Evolutionary conservation across 1,140 invertebrate genomes (phyloP), one percentile per base, ranked within the genome.

Genomic region (Hermetia illucens): DNA sequence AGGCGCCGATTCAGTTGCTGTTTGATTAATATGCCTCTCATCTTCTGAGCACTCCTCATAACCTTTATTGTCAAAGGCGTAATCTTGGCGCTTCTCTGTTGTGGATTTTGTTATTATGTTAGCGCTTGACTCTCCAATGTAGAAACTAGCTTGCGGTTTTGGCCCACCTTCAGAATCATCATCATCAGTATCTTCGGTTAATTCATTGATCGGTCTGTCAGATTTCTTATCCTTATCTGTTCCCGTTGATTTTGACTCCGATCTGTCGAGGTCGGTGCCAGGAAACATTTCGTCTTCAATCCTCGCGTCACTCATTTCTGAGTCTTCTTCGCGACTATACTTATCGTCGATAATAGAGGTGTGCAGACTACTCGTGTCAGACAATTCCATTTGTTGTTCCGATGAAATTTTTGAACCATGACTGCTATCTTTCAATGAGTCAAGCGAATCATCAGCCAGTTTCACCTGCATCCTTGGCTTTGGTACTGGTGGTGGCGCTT

Each of bases 91-190:
- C 20, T 40, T 40, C 3, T 8, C 54, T 13, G 45, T 43, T 17
- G 48, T 42, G 5, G 55, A 54, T 33, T 58, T 60, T 10, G 33
- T 53, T 15, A 61, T 61, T 2, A 61, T 47, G 47, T 61, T 55
- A 1, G 46, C 47, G 31, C 57, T 58, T 0, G 58, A 61, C 39
- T 61, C 58, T 1, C 58, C 58, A 21, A 61, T 61, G 36, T 60
- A 61, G 15, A 61, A 61, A 30, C 55, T 55, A 1, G 57, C 53
- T 20, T 45, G 32, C n/a, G n/a, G n/a, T n/a, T n/a, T n/a, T 32
- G 44, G 39, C 31, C 57, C 57, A 19, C 21, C 21, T 13, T 47
- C 53, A 1, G 20, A 30, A 12, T 42, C 41, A 12, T 55, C 52
- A 0, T 50, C 53, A 21, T 55, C 55, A 12, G 44, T 50, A 34